These are phyloP conservation scores for Macquaria australasica DNA, from an alignment of 2,113 vertebrate genomes.

Conservation along the genomic window DNA sequence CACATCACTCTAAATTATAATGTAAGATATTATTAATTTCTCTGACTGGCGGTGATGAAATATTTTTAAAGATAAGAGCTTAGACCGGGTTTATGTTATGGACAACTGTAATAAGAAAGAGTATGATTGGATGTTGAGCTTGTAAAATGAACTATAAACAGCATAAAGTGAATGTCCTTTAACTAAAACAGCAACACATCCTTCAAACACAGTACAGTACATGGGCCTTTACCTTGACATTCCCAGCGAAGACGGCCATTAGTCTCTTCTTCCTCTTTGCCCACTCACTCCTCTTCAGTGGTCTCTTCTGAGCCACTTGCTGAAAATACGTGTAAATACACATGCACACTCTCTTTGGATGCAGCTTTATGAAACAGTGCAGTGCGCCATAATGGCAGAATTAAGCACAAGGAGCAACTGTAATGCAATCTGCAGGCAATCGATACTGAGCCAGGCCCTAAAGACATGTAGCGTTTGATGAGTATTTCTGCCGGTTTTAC, in stretches of 20 bases:
- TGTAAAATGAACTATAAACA: not conserved
- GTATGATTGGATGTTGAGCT: not conserved
- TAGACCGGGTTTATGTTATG: not conserved
- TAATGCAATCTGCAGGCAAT: conserved; percentile 84
- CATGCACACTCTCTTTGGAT: conserved; percentile 58
- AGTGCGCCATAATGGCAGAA: conserved; percentile 78
- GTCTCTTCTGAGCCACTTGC: conserved; percentile 63
- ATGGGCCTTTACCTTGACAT: conserved; percentile 73
- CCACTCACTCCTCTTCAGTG: conserved; percentile 72
- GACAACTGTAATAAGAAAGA: not conserved
- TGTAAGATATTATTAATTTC: not conserved
- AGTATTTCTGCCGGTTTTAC: conserved; percentile 77
- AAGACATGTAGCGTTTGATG: conserved; percentile 82
- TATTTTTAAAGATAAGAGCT: not conserved
- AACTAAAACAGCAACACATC: not conserved
- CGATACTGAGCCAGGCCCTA: conserved; percentile 82
- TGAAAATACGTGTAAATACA: conserved; percentile 67
- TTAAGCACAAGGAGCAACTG: conserved; percentile 79
- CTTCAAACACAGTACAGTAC: not conserved
- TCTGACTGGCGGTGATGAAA: not conserved
- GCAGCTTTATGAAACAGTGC: conserved; percentile 68
- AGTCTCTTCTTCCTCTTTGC: conserved; percentile 75
- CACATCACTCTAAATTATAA: conserved; percentile 3
- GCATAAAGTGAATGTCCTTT: not conserved
- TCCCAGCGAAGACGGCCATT: conserved; percentile 79